phyloP scores from a whole-genome alignment of 1,140 invertebrate species.

The Nephila pilipes region DNA sequence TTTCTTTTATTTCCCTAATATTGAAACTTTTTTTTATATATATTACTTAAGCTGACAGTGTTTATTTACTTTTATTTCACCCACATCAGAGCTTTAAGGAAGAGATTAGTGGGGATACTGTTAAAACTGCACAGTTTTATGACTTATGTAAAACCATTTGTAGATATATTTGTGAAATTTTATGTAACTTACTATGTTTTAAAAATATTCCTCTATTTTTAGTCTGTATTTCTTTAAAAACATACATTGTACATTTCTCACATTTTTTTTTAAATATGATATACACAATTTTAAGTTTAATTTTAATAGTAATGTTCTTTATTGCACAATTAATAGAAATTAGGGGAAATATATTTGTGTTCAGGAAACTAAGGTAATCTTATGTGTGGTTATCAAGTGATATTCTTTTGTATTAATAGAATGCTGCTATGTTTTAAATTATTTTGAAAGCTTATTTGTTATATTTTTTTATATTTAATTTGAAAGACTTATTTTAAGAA shows the following conservation, averaged over 20 bases:
- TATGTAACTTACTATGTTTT: conserved; percentile 77
- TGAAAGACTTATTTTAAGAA: background rate
- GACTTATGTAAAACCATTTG: conserved; percentile 77
- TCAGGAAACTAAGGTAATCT: background rate
- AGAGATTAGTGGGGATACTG: conserved; percentile 76
- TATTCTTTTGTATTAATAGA: conserved; percentile 9
- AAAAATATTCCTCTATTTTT: conserved; percentile 77
- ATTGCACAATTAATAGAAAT: background rate
- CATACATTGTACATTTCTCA: conserved; percentile 59
- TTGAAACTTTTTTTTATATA: conserved; percentile 48
- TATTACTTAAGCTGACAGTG: conserved; percentile 67
- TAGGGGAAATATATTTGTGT: background rate
- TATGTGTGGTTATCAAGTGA: background rate
- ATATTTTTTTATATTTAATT: background rate
- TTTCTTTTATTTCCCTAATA: conserved; percentile 29
- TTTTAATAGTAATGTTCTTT: background rate
- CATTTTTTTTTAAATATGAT: background rate
- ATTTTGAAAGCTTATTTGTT: conserved; percentile 5
- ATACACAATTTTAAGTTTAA: conserved; percentile 6
- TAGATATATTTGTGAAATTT: conserved; percentile 77
- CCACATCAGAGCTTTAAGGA: conserved; percentile 76
- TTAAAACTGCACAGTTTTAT: conserved; percentile 77
- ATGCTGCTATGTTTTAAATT: conserved; percentile 31
- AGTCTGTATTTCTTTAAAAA: conserved; percentile 74
- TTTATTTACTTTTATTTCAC: conserved; percentile 73